Percentiles rank a stretch among this genome's conserved stretches.
Evolutionary conservation across 2,797 vertebrate genomes (phyloP).

Genomic region (Parauchenoglanis ngamensis): DNA sequence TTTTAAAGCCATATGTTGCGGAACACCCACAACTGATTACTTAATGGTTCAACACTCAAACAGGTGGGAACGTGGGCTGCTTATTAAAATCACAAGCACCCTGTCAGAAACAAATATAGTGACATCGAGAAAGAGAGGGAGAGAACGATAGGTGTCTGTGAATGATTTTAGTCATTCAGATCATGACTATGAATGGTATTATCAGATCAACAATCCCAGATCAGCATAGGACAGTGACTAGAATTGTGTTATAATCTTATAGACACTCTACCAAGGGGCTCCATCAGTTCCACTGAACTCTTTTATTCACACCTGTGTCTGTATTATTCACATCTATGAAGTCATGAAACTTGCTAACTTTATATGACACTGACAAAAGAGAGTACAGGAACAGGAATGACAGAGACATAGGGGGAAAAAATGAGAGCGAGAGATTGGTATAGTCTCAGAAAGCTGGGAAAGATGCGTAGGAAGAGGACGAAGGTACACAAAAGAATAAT

Average conservation of each 20-base stretch:
- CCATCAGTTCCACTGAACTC: neutral
- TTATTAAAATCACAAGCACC: neutral
- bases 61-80: constrained; percentile 7
- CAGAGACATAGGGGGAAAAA: neutral
- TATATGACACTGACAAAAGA: neutral
- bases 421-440: neutral
- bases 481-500: constrained; percentile 7
- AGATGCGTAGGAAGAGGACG: constrained; percentile 19
- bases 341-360: neutral
- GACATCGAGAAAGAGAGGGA: neutral
- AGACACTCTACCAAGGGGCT: neutral
- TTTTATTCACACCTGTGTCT: too few relatives aligned
- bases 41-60: neutral
- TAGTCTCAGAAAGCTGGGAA: neutral
- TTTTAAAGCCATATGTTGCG: neutral
- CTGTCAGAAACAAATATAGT: neutral
- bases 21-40: neutral
- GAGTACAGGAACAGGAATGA: neutral
- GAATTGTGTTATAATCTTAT: neutral
- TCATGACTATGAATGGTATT: neutral
- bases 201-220: neutral
- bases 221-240: neutral
- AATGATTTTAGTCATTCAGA: neutral
- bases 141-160: neutral
- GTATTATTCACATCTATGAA: neutral